Base-by-base conservation (phyloP, 1,140 invertebrate species). In the Agrilus planipennis region DNA sequence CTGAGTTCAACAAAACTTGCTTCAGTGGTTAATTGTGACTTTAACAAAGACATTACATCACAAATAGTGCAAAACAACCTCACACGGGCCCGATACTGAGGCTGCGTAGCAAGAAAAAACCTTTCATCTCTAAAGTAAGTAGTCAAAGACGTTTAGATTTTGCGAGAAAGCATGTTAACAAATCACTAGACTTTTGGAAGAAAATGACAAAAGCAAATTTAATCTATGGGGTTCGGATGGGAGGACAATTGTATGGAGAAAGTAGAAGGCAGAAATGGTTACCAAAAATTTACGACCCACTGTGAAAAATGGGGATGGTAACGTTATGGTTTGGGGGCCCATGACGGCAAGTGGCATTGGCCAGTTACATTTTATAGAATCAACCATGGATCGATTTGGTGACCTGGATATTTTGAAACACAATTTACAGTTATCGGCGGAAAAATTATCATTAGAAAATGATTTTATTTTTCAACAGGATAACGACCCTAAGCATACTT, bases 401-500 rank as follows among this genome's bases (percentile, higher is more conserved):
- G 55, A 56, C 43, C 12, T 52, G 0, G 34, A 46, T 7, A 51
- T 39, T 28, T 18, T 37, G 22, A 6, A 18, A 4, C 4, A 21
- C 25, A 37, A 37, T 29, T 53, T 47, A 18, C n/a, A n/a, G n/a
- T n/a, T n/a, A 6, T 14, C 7, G n/a, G 16, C n/a, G 34, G 22
- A 35, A 9, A 21, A 21, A n/a, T 32, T 48, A 15, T 19, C 32
- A 10, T 16, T 55, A 18, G 14, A 31, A 25, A 40, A 39, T 40
- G 49, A 39, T 30, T 29, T 12, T n/a, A 35, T 40, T 12, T 56
- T 57, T 16, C 45, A 56, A 32, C 50, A 61, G 14, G 53, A 60
- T 29, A 57, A 58, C 27, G 55, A 60, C 43, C 51, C 55, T 10
- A 61, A 62, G 35, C 55, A 64, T 29, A 57, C 50, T n/a, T 35